These are phyloP conservation scores for Sycophila sp. DNA, from an alignment of 1,140 invertebrate species.

Conservation along the genomic window DNA sequence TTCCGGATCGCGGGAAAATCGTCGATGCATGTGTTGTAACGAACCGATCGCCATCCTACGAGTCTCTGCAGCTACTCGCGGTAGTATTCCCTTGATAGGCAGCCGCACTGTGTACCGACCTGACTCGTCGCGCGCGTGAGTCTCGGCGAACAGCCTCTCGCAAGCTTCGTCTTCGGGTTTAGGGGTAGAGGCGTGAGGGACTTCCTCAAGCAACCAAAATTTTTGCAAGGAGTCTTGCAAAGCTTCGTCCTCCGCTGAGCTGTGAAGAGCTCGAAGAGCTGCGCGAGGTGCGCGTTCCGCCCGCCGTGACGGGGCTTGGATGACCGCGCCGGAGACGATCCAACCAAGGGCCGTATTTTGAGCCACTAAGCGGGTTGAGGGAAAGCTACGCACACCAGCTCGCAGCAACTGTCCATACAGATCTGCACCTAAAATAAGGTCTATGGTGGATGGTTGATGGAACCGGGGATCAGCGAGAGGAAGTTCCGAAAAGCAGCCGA, in stretches of 20 bases:
- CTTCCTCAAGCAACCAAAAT: slow-evolving; percentile 37
- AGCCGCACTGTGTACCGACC: neutral
- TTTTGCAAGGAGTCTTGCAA: slow-evolving; percentile 8
- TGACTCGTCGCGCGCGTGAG: neutral
- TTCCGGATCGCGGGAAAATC: neutral
- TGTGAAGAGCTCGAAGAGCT: neutral
- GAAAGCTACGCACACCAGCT: slow-evolving; percentile 4
- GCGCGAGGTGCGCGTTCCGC: no score
- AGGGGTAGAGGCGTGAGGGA: neutral
- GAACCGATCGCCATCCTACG: neutral
- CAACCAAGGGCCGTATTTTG: slow-evolving; percentile 50
- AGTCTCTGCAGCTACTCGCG: neutral
- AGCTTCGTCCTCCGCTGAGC: neutral
- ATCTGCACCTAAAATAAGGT: slow-evolving; percentile 36
- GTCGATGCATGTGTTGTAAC: neutral
- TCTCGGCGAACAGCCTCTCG: slow-evolving; percentile 20
- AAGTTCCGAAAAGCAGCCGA: neutral
- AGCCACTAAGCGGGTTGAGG: slow-evolving; percentile 35
- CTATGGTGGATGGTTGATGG: neutral
- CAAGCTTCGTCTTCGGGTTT: slow-evolving; percentile 30
- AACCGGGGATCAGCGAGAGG: slow-evolving; percentile 36
- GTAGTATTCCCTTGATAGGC: no score
- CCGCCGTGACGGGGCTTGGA: neutral
- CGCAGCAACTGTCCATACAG: slow-evolving; percentile 22
- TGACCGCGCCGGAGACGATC: slow-evolving; percentile 44